Base-by-base conservation (phyloP, 92 coral and sea anemone genomes). In the Actinostola sp. region DNA sequence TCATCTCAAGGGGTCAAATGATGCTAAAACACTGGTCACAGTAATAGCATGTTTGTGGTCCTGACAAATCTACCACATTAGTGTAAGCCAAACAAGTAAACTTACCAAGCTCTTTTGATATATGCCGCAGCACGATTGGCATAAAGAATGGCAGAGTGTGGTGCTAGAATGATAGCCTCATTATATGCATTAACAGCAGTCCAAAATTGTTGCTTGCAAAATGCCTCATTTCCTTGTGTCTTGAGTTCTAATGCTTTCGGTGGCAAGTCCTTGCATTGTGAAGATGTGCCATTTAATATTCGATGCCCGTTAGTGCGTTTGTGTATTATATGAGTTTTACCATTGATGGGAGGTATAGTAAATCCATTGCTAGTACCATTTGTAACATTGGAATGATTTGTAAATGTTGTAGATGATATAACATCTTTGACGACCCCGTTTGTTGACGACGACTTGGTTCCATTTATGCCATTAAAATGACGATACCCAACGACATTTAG, bases 41-140 rank as follows among this genome's bases (percentile, higher is more conserved):
- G n/a, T n/a, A n/a, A n/a, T n/a, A n/a, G n/a, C n/a, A n/a, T n/a
- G n/a, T n/a, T n/a, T n/a, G n/a, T n/a, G n/a, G n/a, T n/a, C n/a
- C n/a, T n/a, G n/a, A n/a, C n/a, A n/a, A n/a, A n/a, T n/a, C n/a
- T n/a, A n/a, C n/a, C n/a, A 14, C 44, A 39, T 39, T 3, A 9
- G 16, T n/a, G 54, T 48, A 48, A 23, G 44, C 14, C 7, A 16
- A 54, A 6, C 17, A 49, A 14, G 12, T 5, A 13, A 10, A 78
- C 94, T 79, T 86, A 94, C 98, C 98, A 94, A 13, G 94, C 88
- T 78, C 98, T 76, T 70, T 94, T 94, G 76, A 94, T 82, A 67
- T 33, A 94, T 1, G 98, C 98, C 25, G 98, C 98, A 49, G 98
- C 98, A 56, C 98, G 86, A 63, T 94, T 94, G 25, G 98, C 97